phyloP scores from a whole-genome alignment of 2,113 vertebrate species.

The Oxygymnocypris stewartii region DNA sequence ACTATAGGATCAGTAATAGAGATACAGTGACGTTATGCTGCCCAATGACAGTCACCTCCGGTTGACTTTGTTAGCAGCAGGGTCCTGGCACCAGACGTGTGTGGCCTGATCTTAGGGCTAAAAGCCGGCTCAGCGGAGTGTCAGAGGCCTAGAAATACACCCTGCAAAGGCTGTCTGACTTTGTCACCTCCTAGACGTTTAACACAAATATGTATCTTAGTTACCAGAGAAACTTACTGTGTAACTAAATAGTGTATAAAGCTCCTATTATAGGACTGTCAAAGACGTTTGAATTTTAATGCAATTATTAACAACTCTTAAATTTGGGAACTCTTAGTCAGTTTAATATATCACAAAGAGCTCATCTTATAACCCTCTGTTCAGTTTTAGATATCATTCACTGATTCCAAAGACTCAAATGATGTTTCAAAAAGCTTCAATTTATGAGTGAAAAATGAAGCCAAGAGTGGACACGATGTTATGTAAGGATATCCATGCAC shows the following conservation, averaged over 20 bases:
- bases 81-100: constrained; percentile 10
- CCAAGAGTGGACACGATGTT: background rate
- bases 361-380: background rate
- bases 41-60: background rate
- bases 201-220: background rate
- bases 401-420: background rate
- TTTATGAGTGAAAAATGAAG: background rate
- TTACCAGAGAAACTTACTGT: background rate
- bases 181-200: background rate
- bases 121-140: constrained; percentile 30
- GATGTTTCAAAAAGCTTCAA: background rate
- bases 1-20: background rate
- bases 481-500: background rate
- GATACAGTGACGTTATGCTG: background rate
- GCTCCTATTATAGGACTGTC: background rate
- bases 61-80: background rate
- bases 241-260: background rate
- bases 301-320: background rate
- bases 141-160: constrained; percentile 9
- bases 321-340: background rate
- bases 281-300: background rate
- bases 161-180: background rate
- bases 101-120: background rate
- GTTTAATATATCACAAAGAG: background rate
- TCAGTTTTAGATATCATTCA: background rate